A percentile compares a stretch with the other conserved stretches of the same genome.
phyloP scores from a whole-genome alignment of 2,888 invertebrate species.

The Phortica okadai region DNA sequence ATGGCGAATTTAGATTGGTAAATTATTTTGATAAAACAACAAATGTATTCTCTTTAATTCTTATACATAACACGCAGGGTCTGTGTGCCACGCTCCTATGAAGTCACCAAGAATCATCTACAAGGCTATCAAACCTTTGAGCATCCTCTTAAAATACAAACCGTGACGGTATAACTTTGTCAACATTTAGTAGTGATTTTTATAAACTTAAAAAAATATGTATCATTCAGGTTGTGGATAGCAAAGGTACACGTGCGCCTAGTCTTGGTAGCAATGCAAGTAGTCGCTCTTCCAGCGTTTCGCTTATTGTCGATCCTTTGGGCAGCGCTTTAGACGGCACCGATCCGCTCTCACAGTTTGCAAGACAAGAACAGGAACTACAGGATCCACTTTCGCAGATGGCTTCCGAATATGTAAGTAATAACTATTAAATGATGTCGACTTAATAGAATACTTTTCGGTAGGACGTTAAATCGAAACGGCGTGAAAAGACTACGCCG shows the following conservation, averaged over 20 bases:
- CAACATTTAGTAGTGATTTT: background rate
- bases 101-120: slow-evolving; percentile 64
- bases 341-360: slow-evolving; percentile 86
- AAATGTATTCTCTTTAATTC: background rate
- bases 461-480: slow-evolving; percentile 49
- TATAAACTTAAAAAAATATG: background rate
- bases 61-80: slow-evolving; percentile 55
- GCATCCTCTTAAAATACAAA: slow-evolving; percentile 80
- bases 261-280: slow-evolving; percentile 77
- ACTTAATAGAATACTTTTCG: background rate
- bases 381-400: slow-evolving; percentile 83
- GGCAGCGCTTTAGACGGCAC: slow-evolving; percentile 81
- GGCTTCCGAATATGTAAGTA: slow-evolving; percentile 75
- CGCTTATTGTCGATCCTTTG: slow-evolving; percentile 77
- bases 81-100: slow-evolving; percentile 69
- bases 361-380: slow-evolving; percentile 78
- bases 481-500: slow-evolving; percentile 62
- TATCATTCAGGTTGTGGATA: slow-evolving; percentile 77
- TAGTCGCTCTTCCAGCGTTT: slow-evolving; percentile 78
- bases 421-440: background rate
- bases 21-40: background rate
- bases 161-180: slow-evolving; percentile 73
- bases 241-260: slow-evolving; percentile 75
- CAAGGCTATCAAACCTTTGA: slow-evolving; percentile 75
- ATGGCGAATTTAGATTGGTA: slow-evolving; percentile 63